Base-by-base conservation (phyloP, 2,888 invertebrate genomes). In the Halictus quadricinctus region DNA sequence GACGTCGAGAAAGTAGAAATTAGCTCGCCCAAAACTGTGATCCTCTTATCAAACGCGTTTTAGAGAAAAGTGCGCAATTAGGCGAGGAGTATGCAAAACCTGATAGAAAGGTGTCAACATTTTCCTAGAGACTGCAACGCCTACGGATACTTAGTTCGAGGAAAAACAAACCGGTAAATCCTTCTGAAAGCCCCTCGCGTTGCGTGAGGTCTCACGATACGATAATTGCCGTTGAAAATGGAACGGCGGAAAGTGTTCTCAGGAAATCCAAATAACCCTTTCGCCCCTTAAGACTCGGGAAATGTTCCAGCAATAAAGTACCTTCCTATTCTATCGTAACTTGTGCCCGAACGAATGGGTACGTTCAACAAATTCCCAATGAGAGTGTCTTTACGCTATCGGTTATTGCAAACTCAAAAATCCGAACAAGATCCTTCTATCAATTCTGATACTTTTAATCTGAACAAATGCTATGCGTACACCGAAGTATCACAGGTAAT, bases 81-180 rank as follows among this genome's bases (percentile, higher is more conserved):
- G 15, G 58, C 21, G 25, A 54, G 64, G 15, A 64, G 29, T 64
- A 64, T 64, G 64, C 64, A 29, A 64, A 64, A 64, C 29, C 64
- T 29, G 29, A 64, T 64, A 29, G 64, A 64, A 64, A 64, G 64
- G 64, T 64, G 29, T 64, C 64, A 15, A 64, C 64, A 29, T 64
- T 29, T 64, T 64, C 29, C 15, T n/a, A 29, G 64, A 29, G 29
- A 29, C 29, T 25, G 29, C 15, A 29, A 13, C 64, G 64, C 29
- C 64, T 64, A 64, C 64, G 29, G 64, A 64, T 29, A 64, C 64
- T 64, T 64, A 64, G 29, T 29, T 64, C 64, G 64, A 64, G 64
- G 64, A 64, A 64, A 64, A 64, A 64, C 64, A 64, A 64, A 64
- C 64, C 64, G 29, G 73, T 73, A 73, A 73, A 73, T 73, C 73